phyloP scores from a whole-genome alignment of 2,888 invertebrate genomes.

The Heteromurus nitidus region DNA sequence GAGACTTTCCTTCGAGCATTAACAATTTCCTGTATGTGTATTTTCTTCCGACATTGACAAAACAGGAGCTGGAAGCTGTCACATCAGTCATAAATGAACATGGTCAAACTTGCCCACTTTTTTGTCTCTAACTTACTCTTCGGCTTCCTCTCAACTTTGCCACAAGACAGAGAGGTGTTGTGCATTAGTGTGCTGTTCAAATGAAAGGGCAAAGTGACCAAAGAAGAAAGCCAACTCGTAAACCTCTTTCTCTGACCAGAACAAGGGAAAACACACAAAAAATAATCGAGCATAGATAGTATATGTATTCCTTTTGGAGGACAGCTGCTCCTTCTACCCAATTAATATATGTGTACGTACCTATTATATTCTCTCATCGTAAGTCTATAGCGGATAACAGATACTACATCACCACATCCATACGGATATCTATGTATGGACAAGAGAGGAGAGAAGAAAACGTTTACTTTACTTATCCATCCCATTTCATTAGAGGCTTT shows the following conservation, averaged over 20 bases:
- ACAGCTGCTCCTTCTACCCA: constrained; percentile 7
- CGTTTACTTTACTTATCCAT: neutral
- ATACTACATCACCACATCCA: too few species aligned
- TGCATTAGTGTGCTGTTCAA: too few species aligned
- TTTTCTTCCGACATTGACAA: constrained; percentile 3
- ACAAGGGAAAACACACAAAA: too few species aligned
- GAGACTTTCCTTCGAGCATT: neutral
- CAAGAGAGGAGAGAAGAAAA: neutral
- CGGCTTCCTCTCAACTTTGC: too few species aligned
- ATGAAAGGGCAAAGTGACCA: too few species aligned
- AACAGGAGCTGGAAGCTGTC: neutral
- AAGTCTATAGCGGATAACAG: neutral
- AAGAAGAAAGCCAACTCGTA: too few species aligned
- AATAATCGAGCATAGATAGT: too few species aligned
- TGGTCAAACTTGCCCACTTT: neutral
- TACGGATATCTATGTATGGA: too few species aligned
- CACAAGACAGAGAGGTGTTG: too few species aligned
- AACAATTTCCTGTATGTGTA: constrained; percentile 18
- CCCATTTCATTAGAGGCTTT: constrained; percentile 12
- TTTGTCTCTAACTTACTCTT: too few species aligned
- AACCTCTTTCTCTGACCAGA: too few species aligned
- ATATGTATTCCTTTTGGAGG: too few species aligned
- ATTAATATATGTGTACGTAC: constrained; percentile 9
- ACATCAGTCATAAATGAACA: neutral
- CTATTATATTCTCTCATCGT: neutral